Percentiles rank a stretch among this genome's conserved stretches.
Evolutionary conservation across 1,140 invertebrate species (phyloP).

Genomic region (Sinella curviseta): DNA sequence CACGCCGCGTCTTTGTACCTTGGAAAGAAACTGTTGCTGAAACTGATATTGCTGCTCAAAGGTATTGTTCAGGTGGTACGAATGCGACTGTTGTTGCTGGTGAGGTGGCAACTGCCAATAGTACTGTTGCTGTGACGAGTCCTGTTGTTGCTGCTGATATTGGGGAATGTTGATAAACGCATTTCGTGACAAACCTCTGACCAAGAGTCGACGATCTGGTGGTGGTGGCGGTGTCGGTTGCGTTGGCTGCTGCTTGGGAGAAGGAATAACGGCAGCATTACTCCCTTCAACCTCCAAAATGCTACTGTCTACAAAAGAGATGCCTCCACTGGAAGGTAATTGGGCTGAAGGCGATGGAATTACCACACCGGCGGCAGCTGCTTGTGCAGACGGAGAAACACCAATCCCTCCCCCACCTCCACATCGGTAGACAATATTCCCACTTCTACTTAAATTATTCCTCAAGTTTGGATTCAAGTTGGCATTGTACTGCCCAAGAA

Average conservation of each 20-base stretch:
- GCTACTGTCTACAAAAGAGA: background rate
- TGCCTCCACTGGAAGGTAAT: background rate
- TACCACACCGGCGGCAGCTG: no score
- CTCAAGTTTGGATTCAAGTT: background rate
- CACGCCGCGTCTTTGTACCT: background rate
- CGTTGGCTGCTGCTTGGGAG: background rate
- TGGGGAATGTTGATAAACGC: background rate
- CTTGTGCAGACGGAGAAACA: background rate
- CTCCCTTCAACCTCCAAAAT: background rate
- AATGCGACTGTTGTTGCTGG: background rate
- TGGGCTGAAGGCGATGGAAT: no score
- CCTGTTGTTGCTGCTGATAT: background rate
- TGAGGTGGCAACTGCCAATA: background rate
- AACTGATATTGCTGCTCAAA: conserved; percentile 14
- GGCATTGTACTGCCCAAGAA: background rate
- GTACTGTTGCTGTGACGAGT: background rate
- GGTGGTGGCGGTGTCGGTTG: background rate
- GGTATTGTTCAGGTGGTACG: background rate
- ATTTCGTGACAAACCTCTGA: background rate
- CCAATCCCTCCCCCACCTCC: background rate
- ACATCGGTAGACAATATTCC: conserved; percentile 12
- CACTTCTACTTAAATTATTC: background rate
- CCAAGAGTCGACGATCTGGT: background rate
- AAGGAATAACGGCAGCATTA: background rate
- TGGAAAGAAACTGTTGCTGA: background rate